Base-by-base conservation (phyloP, 2,113 vertebrate species). In the Trogon surrucura region DNA sequence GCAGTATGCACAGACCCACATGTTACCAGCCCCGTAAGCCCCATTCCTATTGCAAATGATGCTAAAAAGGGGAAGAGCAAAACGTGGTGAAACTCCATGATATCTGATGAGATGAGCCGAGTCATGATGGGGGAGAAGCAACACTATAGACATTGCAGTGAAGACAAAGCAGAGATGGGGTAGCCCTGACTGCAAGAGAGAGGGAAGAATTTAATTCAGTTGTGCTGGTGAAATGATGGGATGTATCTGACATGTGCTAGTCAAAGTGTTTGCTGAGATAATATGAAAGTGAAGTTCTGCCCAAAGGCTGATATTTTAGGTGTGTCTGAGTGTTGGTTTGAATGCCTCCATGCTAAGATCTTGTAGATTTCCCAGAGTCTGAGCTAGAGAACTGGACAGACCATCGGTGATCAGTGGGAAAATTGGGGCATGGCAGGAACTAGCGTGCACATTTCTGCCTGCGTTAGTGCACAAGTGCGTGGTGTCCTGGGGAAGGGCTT, bases 401-500 rank as follows among this genome's bases (percentile, higher is more conserved):
- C 17, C 34, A 1, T 30, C 77, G 54, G 16, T 2, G 4, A 5
- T 38, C 54, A 23, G 51, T 78, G 36, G 44, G 48, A 62, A 51
- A 10, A 38, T 0, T 23, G 44, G 10, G 30, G 12, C 48, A 78
- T 56, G n/a, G 16, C 34, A n/a, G 20, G 13, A 78, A 41, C 41
- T 41, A 41, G 41, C 41, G 11, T 41, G 41, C 41, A 13, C 4
- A 1, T 53, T 79, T 93, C 48, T 93, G 65, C 45, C 61, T 3
- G 0, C 4, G 3, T 69, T 58, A 51, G 20, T 58, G 60, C 50
- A 74, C 47, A 44, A 48, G 30, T 6, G 9, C 2, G 0, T 58
- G 29, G 13, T 86, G 44, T 23, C n/a, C 38, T 34, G 67, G 14
- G n/a, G 26, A 92, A 11, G 44, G 38, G 29, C 82, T 82, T 67